Base-by-base conservation (phyloP, 2,797 vertebrate species). In the Champsocephalus gunnari region DNA sequence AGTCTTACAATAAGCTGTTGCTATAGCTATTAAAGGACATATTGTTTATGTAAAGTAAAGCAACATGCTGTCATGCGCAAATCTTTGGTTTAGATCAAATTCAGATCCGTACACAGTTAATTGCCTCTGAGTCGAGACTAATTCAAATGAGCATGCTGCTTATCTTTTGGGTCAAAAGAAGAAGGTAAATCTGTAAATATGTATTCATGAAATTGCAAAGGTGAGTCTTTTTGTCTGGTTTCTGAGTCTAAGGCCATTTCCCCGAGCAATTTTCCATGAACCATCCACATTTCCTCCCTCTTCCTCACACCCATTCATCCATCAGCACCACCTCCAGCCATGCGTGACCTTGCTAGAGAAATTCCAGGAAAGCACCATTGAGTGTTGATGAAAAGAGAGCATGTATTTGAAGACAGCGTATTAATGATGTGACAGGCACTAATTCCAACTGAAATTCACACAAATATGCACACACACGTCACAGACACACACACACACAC, bases 391-490 rank as follows among this genome's bases (percentile, higher is more conserved):
- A 89, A 87, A 81, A 68, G 71, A 54, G 55, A 69, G 79, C 82
- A 68, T 87, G 73, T 81, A 82, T 89, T 80, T 87, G 83, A 88
- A 79, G 76, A 80, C 47, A 32, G 55, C 38, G 21, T 72, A 83
- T 86, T 91, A 88, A 89, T 85, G 83, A 89, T 68, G 66, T 77
- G 87, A 86, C 83, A 73, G 74, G 79, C 81, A 58, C 80, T 92
- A 90, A 94, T 89, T 89, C 78, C 88, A 87, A 81, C 58, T 77
- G 83, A 89, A 87, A 78, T 68, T 54, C 73, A 57, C 54, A 32
- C 82, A 84, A 19, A 19, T 19, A 19, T 19, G 19, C 72, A 73
- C 62, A 61, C 28, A 48, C 16, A 16, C 64, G 43, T 2, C 24
- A 28, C 24, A 24, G 0, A 24, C 24, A 24, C 24, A 24, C 24